These are phyloP conservation scores for Andricus quercusramuli DNA, from an alignment of 2,888 invertebrate species.

Conservation along the genomic window DNA sequence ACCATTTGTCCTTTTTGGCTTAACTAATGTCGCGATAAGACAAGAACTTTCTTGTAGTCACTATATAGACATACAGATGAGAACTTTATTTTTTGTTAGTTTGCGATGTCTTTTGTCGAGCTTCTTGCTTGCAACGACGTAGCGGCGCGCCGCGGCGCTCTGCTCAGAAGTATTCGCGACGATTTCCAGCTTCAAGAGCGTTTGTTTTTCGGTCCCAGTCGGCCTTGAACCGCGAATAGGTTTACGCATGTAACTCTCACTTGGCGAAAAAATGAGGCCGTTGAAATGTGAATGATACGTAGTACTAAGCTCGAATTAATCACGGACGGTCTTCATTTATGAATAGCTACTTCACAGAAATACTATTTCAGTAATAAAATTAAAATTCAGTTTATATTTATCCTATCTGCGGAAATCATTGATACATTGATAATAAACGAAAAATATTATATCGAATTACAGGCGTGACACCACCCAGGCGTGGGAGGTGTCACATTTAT, in stretches of 20 bases:
- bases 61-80: background rate
- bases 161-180: constrained; percentile 33
- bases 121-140: background rate
- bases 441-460: too few relatives aligned
- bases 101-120: background rate
- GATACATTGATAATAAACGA: background rate
- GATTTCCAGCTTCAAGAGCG: constrained; percentile 17
- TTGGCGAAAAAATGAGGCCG: constrained; percentile 32
- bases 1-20: background rate
- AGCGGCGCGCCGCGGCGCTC: constrained; percentile 17
- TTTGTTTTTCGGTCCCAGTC: constrained; percentile 31
- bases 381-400: too few relatives aligned
- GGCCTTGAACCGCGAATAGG: constrained; percentile 38
- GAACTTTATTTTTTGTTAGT: background rate
- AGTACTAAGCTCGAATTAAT: constrained; percentile 1
- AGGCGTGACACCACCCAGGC: background rate
- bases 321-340: background rate
- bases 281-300: constrained; percentile 22
- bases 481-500: background rate
- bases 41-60: background rate
- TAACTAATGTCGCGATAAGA: background rate
- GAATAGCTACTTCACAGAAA: background rate
- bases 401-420: background rate
- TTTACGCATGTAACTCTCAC: constrained; percentile 16
- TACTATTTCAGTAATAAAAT: background rate